A percentile compares a stretch with the other conserved stretches of the same genome.
These are phyloP conservation scores for Odontocolon sp. DNA, from an alignment of 2,888 invertebrate species.

Conservation along the genomic window DNA sequence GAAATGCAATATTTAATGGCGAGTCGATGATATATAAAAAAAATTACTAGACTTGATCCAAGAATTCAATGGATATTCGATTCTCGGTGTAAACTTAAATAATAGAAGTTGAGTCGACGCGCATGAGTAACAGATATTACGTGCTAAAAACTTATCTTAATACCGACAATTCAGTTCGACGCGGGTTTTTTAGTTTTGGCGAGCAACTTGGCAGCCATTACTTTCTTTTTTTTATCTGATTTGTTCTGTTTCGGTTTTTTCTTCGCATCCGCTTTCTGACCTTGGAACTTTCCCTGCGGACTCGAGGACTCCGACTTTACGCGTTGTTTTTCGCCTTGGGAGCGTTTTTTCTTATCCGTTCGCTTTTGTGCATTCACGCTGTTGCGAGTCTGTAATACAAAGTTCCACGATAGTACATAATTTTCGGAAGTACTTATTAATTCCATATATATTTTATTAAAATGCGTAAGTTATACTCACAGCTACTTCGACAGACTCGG, in stretches of 20 bases:
- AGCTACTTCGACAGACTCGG: constrained; percentile 34
- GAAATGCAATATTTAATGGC: constrained; percentile 42
- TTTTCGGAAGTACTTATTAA: too few species aligned
- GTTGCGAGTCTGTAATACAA: constrained; percentile 51
- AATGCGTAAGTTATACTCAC: constrained; percentile 60
- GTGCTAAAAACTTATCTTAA: constrained; percentile 21
- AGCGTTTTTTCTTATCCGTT: constrained; percentile 60
- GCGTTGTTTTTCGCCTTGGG: constrained; percentile 63
- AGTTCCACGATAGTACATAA: too few species aligned
- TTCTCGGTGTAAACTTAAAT: constrained; percentile 12
- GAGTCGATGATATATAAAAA: constrained; percentile 30
- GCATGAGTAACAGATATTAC: constrained; percentile 39
- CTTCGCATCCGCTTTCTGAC: constrained; percentile 83
- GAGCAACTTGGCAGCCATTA: constrained; percentile 83
- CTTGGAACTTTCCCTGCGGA: constrained; percentile 79
- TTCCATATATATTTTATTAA: too few species aligned
- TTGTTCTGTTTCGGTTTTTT: constrained; percentile 83
- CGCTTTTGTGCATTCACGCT: constrained; percentile 57
- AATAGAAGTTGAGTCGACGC: constrained; percentile 17
- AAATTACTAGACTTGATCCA: neutral
- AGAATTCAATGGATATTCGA: constrained; percentile 12
- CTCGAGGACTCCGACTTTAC: constrained; percentile 22
- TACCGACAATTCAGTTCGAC: constrained; percentile 39
- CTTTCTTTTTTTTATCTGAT: constrained; percentile 82
- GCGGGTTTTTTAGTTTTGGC: constrained; percentile 71